Conservation (phyloP, 37 sponge, comb jelly and placozoan species). For the Bolinopsis microptera region DNA sequence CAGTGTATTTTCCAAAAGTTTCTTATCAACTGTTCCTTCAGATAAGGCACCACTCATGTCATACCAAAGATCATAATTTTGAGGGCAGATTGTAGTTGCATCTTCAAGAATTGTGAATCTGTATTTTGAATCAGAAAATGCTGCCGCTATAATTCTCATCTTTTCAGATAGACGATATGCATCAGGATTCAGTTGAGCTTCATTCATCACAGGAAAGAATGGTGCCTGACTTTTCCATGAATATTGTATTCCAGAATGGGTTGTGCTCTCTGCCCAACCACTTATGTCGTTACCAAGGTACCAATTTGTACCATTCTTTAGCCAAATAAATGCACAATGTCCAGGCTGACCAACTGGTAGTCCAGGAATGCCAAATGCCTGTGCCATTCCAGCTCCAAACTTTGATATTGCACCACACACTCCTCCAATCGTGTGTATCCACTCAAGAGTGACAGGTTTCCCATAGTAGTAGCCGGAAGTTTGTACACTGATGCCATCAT, state of each 20-base stretch:
- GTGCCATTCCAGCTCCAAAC: slow-evolving; percentile 29
- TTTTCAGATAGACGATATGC: not conserved
- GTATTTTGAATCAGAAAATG: not conserved
- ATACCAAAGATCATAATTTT: slow-evolving; percentile 10
- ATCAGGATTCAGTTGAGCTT: not conserved
- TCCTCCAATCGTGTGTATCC: slow-evolving; percentile 7
- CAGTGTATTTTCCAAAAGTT: not conserved
- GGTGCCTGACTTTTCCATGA: not conserved
- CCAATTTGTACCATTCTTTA: slow-evolving; percentile 35
- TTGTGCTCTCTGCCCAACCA: slow-evolving; percentile 7
- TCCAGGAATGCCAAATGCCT: slow-evolving; percentile 37
- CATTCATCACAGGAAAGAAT: slow-evolving; percentile 1
- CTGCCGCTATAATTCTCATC: not conserved
- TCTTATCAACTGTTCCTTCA: not conserved
- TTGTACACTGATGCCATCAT: slow-evolving; percentile 4
- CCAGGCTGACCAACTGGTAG: slow-evolving; percentile 42
- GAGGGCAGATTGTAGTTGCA: not conserved
- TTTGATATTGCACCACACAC: slow-evolving; percentile 40
- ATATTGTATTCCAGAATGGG: slow-evolving; percentile 18
- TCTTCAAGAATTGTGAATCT: not conserved
- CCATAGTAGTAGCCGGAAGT: not conserved
- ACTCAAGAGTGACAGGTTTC: slow-evolving; percentile 9
- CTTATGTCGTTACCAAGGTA: slow-evolving; percentile 42
- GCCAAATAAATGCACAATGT: slow-evolving; percentile 53
- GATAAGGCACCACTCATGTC: not conserved